These are phyloP conservation scores for Diceros bicornis DNA, from an alignment of 2,797 vertebrate genomes.

Conservation along the genomic window DNA sequence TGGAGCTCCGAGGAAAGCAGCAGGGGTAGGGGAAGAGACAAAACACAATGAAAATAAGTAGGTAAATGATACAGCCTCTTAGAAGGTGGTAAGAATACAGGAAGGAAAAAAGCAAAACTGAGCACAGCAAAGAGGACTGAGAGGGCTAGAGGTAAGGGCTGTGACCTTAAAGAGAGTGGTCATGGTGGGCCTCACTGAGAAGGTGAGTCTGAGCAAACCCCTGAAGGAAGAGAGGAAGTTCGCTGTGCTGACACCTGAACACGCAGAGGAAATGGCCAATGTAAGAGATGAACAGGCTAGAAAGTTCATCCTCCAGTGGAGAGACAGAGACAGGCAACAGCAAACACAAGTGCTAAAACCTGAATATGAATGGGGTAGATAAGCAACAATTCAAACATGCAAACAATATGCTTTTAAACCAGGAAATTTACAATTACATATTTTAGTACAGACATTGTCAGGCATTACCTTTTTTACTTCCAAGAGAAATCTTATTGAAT, in stretches of 20 bases:
- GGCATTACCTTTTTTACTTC: constrained; percentile 13
- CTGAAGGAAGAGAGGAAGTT: background rate
- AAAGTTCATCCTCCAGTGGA: background rate
- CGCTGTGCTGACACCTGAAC: background rate
- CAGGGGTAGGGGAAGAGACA: background rate
- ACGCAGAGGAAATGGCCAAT: background rate
- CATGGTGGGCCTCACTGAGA: background rate
- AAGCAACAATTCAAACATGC: background rate
- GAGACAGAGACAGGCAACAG: background rate
- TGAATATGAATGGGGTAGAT: background rate
- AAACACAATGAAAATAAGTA: constrained; percentile 49
- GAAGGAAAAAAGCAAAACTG: background rate
- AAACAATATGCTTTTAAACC: background rate
- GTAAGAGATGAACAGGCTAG: background rate
- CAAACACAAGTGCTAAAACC: background rate
- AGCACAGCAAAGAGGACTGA: background rate
- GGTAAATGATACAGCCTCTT: background rate
- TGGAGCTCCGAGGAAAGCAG: background rate
- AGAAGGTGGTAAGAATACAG: background rate
- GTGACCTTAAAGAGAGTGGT: background rate
- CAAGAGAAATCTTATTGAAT: constrained; percentile 36
- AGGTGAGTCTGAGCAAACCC: background rate
- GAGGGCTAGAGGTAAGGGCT: background rate
- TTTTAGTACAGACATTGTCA: background rate
- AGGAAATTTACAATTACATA: background rate